Base-by-base conservation (phyloP, 2,113 vertebrate genomes). In the Spilogale gracilis region DNA sequence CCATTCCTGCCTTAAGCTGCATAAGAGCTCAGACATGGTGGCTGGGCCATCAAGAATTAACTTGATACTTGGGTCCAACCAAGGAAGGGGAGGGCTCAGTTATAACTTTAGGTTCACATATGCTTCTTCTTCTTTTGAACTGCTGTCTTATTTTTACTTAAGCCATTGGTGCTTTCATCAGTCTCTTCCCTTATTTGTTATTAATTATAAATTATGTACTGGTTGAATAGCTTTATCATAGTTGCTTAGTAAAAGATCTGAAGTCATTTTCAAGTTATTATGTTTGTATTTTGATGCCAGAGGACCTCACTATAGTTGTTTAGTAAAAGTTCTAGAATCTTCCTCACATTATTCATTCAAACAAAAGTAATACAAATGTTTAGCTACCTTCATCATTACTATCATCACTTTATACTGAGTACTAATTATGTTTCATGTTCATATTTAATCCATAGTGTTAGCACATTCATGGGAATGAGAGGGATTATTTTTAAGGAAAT, bases 171-270 rank as follows among this genome's bases (percentile, higher is more conserved):
- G 20, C 7, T 56, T 73, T 81, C 14, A 23, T 65, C 38, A 71
- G 0, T 61, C 16, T 91, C 3, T 43, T 2, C 9, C 25, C 6
- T 79, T 76, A 30, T 67, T 71, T 94, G 17, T 58, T 94, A 16
- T 79, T 73, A 48, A 89, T 92, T 79, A 84, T 74, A 21, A 48
- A 89, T 92, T 79, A 84, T 74, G 25, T 73, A 80, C 7, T 90
- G 4, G 3, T 7, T 96, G 9, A 87, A 54, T 9, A 83, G 79
- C 30, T 89, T 87, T 20, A 30, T 3, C 48, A 23, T 10, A 32
- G 16, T 38, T 83, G 2, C 1, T 82, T 71, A 86, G 9, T 17
- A 73, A 96, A 86, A 38, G 8, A 79, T n/a, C 25, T 74, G 7
- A 30, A 82, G 48, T 89, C 21, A 97, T 50, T 69, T 95, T 81